Percentiles rank a stretch among this genome's conserved stretches.
Evolutionary conservation across 2,797 vertebrate species (phyloP).

Genomic region (Spatula versicolor): DNA sequence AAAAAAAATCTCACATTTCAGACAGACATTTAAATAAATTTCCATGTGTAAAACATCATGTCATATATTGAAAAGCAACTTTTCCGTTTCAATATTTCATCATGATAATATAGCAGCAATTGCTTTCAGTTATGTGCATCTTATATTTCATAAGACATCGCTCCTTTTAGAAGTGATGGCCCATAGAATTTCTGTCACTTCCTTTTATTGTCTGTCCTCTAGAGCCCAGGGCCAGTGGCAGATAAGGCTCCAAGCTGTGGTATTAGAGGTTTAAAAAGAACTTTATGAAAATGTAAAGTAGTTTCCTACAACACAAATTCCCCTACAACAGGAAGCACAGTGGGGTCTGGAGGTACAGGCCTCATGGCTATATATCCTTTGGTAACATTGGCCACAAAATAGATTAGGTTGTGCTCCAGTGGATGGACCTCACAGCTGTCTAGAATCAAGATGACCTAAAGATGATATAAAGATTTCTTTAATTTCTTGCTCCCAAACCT

Average conservation of each 20-base stretch:
- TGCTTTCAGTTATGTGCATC: neutral
- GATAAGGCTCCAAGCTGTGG: neutral
- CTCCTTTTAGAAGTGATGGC: fast-evolving
- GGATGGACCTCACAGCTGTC: neutral
- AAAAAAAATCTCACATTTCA: neutral
- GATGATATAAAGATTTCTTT: neutral
- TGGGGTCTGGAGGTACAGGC: fast-evolving
- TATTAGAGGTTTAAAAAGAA: neutral
- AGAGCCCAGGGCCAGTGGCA: neutral
- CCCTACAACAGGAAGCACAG: neutral
- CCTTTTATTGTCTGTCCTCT: neutral
- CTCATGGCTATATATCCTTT: neutral
- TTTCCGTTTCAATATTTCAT: neutral
- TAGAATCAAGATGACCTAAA: neutral
- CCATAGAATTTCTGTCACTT: neutral
- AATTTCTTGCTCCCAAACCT: neutral
- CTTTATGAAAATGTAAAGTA: neutral
- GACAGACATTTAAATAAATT: neutral
- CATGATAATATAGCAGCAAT: neutral
- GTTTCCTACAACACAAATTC: neutral
- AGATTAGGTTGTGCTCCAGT: neutral
- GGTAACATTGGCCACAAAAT: neutral
- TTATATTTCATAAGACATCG: neutral
- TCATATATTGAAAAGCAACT: neutral
- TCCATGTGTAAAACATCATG: neutral